Conservation (phyloP, 2,113 vertebrate species). For the Peromyscus californicus region DNA sequence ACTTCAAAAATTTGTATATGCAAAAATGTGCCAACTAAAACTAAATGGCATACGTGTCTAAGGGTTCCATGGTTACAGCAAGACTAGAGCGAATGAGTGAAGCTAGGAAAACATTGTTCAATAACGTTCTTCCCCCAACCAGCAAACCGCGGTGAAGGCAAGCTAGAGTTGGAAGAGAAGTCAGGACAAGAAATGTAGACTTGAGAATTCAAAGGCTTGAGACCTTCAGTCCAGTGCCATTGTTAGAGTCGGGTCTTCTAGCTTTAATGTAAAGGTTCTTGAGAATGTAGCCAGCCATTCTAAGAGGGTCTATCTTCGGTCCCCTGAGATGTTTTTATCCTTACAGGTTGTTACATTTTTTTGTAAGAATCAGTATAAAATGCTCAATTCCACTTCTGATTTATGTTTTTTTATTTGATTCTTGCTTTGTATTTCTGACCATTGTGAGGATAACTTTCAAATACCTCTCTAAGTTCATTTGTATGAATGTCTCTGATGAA, state of each 20-base stretch:
- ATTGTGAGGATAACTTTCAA: slow-evolving; percentile 79
- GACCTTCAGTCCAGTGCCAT: slow-evolving; percentile 68
- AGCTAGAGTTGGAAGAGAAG: slow-evolving; percentile 43
- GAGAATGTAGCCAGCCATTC: slow-evolving; percentile 74
- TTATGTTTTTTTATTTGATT: slow-evolving; percentile 81
- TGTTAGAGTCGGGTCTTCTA: slow-evolving; percentile 70
- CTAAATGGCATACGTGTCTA: neutral
- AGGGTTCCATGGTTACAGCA: neutral
- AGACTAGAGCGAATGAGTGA: neutral
- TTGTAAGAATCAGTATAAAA: slow-evolving; percentile 77
- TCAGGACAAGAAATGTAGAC: slow-evolving; percentile 64
- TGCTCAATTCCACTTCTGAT: slow-evolving; percentile 79
- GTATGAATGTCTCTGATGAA: slow-evolving; percentile 83
- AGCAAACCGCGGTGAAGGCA: neutral
- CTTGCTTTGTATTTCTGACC: slow-evolving; percentile 79
- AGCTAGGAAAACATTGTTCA: neutral
- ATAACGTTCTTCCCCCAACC: neutral
- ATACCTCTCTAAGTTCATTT: slow-evolving; percentile 80
- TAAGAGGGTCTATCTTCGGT: slow-evolving; percentile 78
- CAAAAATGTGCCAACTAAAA: slow-evolving; percentile 9
- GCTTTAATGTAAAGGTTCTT: slow-evolving; percentile 75
- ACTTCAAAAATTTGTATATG: slow-evolving; percentile 38
- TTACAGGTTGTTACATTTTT: slow-evolving; percentile 76
- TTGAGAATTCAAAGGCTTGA: slow-evolving; percentile 73
- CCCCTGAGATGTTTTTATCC: slow-evolving; percentile 81